A percentile compares a stretch with the other conserved stretches of the same genome.
These are phyloP conservation scores for Struthidea cinerea DNA, from an alignment of 2,113 vertebrate species.

Conservation along the genomic window DNA sequence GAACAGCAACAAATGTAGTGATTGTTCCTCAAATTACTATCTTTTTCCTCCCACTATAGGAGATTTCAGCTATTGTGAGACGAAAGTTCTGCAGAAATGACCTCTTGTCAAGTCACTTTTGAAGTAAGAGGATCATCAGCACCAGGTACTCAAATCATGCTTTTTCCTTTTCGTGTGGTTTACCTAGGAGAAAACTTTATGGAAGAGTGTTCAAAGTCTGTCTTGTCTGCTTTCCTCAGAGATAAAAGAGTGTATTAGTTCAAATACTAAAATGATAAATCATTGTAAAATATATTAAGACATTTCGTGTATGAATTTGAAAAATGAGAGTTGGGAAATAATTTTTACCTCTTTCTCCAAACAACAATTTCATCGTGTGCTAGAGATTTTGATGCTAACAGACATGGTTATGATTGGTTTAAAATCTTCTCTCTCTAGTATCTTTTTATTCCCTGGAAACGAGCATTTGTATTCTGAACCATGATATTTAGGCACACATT, in stretches of 20 bases:
- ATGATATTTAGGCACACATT: background rate
- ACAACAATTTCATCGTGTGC: background rate
- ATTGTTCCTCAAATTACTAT: background rate
- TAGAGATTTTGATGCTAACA: background rate
- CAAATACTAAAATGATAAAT: background rate
- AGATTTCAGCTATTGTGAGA: background rate
- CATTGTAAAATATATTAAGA: background rate
- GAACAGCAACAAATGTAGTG: background rate
- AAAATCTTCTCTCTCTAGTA: background rate
- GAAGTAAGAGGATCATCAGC: conserved; percentile 80
- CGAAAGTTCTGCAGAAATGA: conserved; percentile 74
- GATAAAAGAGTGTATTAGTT: background rate
- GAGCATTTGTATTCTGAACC: background rate
- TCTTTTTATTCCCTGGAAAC: background rate
- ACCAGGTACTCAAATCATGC: conserved; percentile 74
- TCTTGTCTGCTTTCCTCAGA: background rate
- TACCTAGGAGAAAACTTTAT: background rate
- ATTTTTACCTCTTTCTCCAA: background rate
- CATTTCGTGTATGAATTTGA: background rate
- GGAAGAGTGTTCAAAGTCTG: background rate
- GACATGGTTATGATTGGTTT: background rate
- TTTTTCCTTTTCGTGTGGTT: background rate
- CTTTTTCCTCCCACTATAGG: background rate
- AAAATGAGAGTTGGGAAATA: background rate
- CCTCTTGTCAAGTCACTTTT: conserved; percentile 81